Evolutionary conservation across 2,797 vertebrate species (phyloP).

Genomic region (Coendou prehensilis): DNA sequence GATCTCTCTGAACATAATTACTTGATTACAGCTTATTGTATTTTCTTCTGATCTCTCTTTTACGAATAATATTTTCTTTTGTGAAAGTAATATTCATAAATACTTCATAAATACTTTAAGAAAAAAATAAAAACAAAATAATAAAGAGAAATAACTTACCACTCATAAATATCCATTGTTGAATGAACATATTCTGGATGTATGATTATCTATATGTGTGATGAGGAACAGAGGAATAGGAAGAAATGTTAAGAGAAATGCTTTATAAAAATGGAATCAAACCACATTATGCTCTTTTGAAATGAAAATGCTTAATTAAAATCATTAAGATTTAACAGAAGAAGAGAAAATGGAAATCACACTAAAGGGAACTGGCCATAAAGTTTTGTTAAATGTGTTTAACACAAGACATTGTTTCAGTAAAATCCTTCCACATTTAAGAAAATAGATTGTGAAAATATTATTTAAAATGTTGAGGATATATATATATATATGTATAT

Average conservation of each 20-base stretch:
- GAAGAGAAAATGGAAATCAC: neutral
- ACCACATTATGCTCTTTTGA: neutral
- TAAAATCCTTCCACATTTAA: neutral
- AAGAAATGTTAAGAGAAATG: neutral
- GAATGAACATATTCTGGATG: neutral
- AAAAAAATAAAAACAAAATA: neutral
- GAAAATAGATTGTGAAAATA: constrained; percentile 15
- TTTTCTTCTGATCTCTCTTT: constrained; percentile 43
- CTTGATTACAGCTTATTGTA: neutral
- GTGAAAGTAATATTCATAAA: constrained; percentile 18
- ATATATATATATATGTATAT: neutral
- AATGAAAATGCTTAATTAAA: constrained; percentile 1
- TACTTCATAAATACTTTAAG: neutral
- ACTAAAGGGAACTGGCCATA: neutral
- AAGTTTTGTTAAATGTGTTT: constrained; percentile 25
- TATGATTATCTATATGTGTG: neutral
- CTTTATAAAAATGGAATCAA: constrained; percentile 22
- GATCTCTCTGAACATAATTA: neutral
- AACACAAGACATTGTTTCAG: neutral
- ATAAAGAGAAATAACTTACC: neutral
- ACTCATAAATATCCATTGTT: neutral
- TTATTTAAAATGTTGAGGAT: neutral
- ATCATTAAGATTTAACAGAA: neutral
- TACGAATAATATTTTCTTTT: neutral
- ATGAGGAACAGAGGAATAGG: neutral